These are phyloP conservation scores for Caenorhabditis imperialis DNA, from an alignment of 2,888 invertebrate genomes.

Conservation along the genomic window DNA sequence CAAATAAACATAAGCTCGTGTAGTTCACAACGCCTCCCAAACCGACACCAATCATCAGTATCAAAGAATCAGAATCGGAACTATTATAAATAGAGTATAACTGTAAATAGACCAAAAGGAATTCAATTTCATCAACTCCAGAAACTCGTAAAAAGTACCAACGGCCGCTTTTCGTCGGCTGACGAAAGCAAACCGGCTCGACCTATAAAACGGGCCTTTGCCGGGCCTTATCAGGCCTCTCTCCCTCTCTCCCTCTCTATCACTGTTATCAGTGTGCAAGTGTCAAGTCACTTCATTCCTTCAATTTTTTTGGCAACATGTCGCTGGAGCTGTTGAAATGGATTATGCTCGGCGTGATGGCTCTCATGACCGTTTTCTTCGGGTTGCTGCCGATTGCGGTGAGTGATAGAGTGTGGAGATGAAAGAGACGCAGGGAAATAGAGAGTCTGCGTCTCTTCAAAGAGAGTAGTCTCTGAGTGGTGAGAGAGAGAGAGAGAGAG, in stretches of 20 bases:
- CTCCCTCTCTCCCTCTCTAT: slow-evolving; percentile 29
- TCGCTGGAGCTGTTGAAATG: slow-evolving; percentile 59
- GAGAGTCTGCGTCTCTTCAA: too few species aligned
- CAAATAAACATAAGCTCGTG: too few species aligned
- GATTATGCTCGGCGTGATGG: slow-evolving; percentile 67
- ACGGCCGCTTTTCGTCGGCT: too few species aligned
- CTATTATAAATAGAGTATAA: slow-evolving; percentile 12
- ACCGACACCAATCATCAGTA: too few species aligned
- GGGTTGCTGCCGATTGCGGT: slow-evolving; percentile 82
- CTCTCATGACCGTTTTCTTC: slow-evolving; percentile 59
- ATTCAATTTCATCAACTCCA: slow-evolving; percentile 28
- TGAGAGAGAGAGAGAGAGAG: too few species aligned
- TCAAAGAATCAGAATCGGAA: too few species aligned
- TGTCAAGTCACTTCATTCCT: neutral
- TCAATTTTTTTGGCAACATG: slow-evolving; percentile 30
- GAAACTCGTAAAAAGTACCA: slow-evolving; percentile 17
- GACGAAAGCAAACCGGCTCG: slow-evolving; percentile 31
- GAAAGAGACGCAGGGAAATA: too few species aligned
- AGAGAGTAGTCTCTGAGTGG: too few species aligned
- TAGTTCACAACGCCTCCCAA: too few species aligned
- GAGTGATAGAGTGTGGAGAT: too few species aligned
- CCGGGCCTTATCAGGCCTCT: slow-evolving; percentile 37
- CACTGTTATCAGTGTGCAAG: neutral
- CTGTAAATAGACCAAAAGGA: neutral
- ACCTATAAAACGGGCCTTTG: slow-evolving; percentile 47